A percentile compares a stretch with the other conserved stretches of the same genome.
phyloP scores from a whole-genome alignment of 2,888 invertebrate genomes.

The Lissocephala sabroskyi region DNA sequence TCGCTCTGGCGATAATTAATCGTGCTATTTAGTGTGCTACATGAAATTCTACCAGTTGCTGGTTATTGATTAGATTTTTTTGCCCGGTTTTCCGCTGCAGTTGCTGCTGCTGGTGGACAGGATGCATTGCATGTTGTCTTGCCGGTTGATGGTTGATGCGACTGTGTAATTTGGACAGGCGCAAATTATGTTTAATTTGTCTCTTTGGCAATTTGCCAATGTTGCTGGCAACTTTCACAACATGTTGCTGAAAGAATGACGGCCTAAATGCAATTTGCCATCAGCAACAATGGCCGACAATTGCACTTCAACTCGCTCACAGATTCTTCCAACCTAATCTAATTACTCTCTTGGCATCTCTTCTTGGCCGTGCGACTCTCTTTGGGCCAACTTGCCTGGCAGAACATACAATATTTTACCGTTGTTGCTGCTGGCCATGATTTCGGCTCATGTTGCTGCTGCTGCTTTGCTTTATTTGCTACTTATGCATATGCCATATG shows the following conservation, averaged over 20 bases:
- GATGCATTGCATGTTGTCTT: constrained; percentile 45
- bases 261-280: too few relatives aligned
- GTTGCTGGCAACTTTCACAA: constrained; percentile 46
- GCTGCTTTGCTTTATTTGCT: constrained; percentile 45
- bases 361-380: too few relatives aligned
- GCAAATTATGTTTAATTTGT: constrained; percentile 60
- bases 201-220: constrained; percentile 55
- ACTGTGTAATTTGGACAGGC: constrained; percentile 50
- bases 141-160: constrained; percentile 14
- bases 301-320: too few relatives aligned
- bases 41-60: constrained; percentile 63
- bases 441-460: too few relatives aligned
- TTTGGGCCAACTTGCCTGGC: too few relatives aligned
- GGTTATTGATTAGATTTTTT: constrained; percentile 57
- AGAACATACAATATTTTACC: too few relatives aligned
- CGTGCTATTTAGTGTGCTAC: constrained; percentile 66
- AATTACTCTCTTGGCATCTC: too few relatives aligned
- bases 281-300: constrained; percentile 26
- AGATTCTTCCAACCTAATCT: too few relatives aligned
- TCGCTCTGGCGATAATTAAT: constrained; percentile 59
- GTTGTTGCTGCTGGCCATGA: not conserved
- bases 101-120: constrained; percentile 30
- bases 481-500: constrained; percentile 51
- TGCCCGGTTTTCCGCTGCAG: constrained; percentile 9
- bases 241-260: constrained; percentile 33